Evolutionary conservation across 2,113 vertebrate genomes (phyloP).

Genomic region (Rhizomys pruinosus): DNA sequence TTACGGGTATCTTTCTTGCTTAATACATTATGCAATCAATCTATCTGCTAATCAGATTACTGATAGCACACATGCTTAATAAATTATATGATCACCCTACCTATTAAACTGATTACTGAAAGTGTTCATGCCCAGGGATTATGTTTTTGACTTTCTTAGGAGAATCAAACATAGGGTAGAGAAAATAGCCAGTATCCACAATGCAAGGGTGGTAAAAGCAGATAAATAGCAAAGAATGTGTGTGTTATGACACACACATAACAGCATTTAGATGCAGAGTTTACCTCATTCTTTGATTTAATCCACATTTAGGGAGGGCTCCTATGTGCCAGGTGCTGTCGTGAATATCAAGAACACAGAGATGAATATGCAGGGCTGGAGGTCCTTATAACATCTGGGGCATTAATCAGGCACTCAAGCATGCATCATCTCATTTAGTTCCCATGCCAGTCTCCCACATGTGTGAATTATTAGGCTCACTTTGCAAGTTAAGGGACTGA

Average conservation of each 20-base stretch:
- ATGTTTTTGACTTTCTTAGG: background rate
- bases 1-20: no score
- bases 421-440: background rate
- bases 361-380: background rate
- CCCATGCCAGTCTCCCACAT: accelerated
- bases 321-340: background rate
- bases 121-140: background rate
- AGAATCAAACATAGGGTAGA: background rate
- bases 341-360: background rate
- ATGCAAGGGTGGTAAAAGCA: background rate
- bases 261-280: background rate
- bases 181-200: background rate
- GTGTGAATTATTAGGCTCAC: background rate
- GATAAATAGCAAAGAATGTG: background rate
- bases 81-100: background rate
- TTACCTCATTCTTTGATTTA: background rate
- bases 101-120: background rate
- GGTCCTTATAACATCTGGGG: background rate
- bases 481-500: conserved; percentile 3
- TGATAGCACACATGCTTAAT: no score
- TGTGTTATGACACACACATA: background rate
- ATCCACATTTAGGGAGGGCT: background rate
- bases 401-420: background rate
- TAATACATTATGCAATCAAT: no score
- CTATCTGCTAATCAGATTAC: no score